phyloP scores from a whole-genome alignment of 2,888 invertebrate species.

The Choreutis nemorana region DNA sequence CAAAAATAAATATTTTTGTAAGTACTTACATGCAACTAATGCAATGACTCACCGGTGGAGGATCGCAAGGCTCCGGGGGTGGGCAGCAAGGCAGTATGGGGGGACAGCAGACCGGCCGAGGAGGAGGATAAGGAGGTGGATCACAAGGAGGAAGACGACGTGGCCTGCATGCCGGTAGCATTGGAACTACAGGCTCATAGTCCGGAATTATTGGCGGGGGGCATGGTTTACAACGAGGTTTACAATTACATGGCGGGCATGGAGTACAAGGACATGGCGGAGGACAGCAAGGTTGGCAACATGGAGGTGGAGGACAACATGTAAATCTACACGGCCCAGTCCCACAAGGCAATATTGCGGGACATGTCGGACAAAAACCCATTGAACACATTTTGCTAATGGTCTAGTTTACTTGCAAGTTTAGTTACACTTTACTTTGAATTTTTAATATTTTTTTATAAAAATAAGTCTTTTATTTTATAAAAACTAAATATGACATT shows the following conservation, averaged over 20 bases:
- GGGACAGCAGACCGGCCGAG: constrained; percentile 41
- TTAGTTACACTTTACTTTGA: constrained; percentile 1
- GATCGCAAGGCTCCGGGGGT: constrained; percentile 47
- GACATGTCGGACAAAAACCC: constrained; percentile 44
- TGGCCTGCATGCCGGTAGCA: constrained; percentile 40
- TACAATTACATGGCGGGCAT: constrained; percentile 46
- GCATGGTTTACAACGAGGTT: constrained; percentile 36
- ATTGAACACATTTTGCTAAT: constrained; percentile 36
- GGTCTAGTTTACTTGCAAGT: constrained; percentile 6
- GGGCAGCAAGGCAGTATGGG: constrained; percentile 53
- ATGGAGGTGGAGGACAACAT: constrained; percentile 40
- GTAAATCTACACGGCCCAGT: constrained; percentile 28
- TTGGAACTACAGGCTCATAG: constrained; percentile 43
- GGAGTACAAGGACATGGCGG: constrained; percentile 49
- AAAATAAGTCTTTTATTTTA: constrained; percentile 12
- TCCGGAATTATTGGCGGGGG: constrained; percentile 48
- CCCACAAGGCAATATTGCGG: constrained; percentile 47
- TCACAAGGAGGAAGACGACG: constrained; percentile 35
- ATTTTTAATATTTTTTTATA: constrained; percentile 11
- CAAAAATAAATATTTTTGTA: not conserved
- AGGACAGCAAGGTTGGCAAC: constrained; percentile 44
- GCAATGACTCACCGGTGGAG: constrained; percentile 35
- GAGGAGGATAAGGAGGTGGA: constrained; percentile 31
- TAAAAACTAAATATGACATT: constrained; percentile 7
- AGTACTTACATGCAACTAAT: not conserved